Evolutionary conservation across 2,797 vertebrate species (phyloP), one percentile per base, ranked within the genome.

Genomic region (Sciurus carolinensis): DNA sequence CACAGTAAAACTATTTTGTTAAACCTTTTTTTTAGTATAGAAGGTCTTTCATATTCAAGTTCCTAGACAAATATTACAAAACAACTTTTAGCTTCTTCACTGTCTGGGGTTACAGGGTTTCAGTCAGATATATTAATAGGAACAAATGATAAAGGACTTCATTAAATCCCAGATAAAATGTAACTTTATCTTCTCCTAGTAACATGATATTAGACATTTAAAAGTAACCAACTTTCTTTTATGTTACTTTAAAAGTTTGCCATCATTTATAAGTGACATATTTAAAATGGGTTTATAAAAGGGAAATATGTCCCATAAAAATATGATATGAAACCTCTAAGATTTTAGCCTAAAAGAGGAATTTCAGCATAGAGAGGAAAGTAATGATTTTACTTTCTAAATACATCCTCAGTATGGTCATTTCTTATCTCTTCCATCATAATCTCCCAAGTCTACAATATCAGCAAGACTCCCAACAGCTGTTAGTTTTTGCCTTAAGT

Each of bases 251-350:
- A 73, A 69, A 95, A 81, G 18, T 90, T 76, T 94, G 11, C 54
- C 62, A 80, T 92, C 91, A 83, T 72, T 96, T 94, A 64, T 90
- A 95, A 95, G 77, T 79, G 64, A 72, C n/a, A 90, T 88, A 84
- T 90, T 97, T 90, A 69, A 94, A 81, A 92, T 90, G 14, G 91
- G 22, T n/a, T 93, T 87, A 77, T 33, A 44, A 90, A 96, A 75
- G 3, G 7, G 6, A 88, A 94, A 4, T 20, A 39, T 24, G 39
- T 50, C 20, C 36, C 42, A 91, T 91, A 66, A 81, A 81, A 94
- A 73, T 50, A 54, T 93, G 82, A 87, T 22, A 73, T 3, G 47
- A 44, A 80, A 47, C 3, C 10, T 91, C 30, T 9, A 44, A 87
- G 22, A 42, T 62, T 66, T 86, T 72, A 75, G 54, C 2, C 50